Evolutionary conservation across 2,888 invertebrate genomes (phyloP), one percentile per base, ranked within the genome.

Genomic region (Sphaerophoria rueppellii): DNA sequence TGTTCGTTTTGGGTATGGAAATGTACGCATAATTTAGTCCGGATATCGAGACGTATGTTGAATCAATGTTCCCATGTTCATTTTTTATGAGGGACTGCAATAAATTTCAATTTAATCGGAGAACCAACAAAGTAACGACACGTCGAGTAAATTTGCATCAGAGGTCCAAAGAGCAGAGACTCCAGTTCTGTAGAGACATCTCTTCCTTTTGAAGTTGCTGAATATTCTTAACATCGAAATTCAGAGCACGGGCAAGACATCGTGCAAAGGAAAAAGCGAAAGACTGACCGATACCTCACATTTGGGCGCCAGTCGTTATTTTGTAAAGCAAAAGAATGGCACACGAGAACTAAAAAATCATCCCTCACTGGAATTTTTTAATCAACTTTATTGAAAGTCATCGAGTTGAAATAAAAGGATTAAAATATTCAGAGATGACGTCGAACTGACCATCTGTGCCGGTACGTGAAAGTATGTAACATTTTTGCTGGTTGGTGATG

Each of bases 351-450:
- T 32, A 24, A 4, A 9, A 65, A 48, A 52, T 57, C 63, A 63
- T 71, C 69, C 74, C 79, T 48, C 35, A 54, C 60, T 60, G 71
- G 57, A 46, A 72, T 80, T 85, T 73, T 85, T 85, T 85, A 81
- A 81, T 85, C 80, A 85, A 85, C 72, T 77, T 85, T 85, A 85
- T 81, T 81, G 85, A 85, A 77, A 81, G 85, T 85, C 85, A 85
- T 81, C 73, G 70, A 85, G 76, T 85, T 85, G 85, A 85, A 85
- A 81, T 85, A 81, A 85, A 85, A 85, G 85, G 85, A 81, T 85
- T 85, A 85, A 85, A 81, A 76, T 81, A 85, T 81, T 81, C 73
- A 46, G 43, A 65, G 75, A 55, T 75, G 75, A 83, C 71, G 69
- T 58, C 48, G 12, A 48, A 24, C 60, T 76, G 76, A 58, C 81